Evolutionary conservation across 2,113 vertebrate genomes (phyloP).

Genomic region (Rattus rattus): DNA sequence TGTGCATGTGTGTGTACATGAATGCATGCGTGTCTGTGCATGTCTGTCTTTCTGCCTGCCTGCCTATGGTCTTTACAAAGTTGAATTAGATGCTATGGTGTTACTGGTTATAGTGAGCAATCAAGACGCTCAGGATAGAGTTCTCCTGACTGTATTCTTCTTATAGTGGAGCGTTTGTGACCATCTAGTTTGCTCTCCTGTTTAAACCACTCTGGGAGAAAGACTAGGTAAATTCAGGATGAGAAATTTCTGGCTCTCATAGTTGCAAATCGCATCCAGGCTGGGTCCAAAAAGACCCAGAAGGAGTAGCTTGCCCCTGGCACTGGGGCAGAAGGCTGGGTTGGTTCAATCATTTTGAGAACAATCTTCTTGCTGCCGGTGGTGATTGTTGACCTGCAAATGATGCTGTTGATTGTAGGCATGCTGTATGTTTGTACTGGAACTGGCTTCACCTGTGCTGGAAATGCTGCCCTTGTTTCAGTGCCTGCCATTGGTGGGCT

Average conservation of each 20-base stretch:
- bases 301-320: not conserved
- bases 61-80: not conserved
- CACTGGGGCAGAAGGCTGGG: not conserved
- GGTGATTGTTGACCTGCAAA: constrained; percentile 45
- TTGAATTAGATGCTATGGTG: not conserved
- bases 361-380: constrained; percentile 12
- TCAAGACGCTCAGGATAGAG: too few species aligned
- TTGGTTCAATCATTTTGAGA: not conserved
- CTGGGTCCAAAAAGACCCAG: not conserved
- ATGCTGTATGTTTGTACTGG: not conserved
- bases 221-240: not conserved
- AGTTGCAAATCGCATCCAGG: not conserved
- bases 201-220: not conserved
- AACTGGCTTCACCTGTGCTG: not conserved
- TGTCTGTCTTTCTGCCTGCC: not conserved
- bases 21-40: not conserved
- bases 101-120: not conserved
- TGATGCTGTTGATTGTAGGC: not conserved
- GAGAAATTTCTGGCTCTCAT: fast-evolving
- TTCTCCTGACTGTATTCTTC: not conserved
- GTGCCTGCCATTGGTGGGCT: not conserved
- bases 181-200: not conserved
- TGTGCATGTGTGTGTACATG: not conserved
- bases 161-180: not conserved
- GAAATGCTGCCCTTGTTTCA: not conserved